Evolutionary conservation across 2,797 vertebrate species (phyloP), one percentile per base, ranked within the genome.

Genomic region (Antennarius maculatus): DNA sequence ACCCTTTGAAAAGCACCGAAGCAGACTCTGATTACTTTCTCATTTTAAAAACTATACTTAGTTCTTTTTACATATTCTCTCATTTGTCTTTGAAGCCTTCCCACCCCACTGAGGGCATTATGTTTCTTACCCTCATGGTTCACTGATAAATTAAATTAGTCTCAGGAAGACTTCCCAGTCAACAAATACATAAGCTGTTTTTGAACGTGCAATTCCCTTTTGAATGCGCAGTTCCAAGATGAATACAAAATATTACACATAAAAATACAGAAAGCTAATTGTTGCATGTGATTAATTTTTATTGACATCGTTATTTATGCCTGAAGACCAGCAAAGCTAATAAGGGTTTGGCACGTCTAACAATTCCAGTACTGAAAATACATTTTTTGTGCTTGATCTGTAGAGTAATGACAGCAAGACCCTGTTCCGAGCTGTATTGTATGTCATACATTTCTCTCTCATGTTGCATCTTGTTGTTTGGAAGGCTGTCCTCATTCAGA

Each of bases 111-210:
- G 55, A 74, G 74, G 65, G 70, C 77, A 77, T 87, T 74, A 72
- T 69, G 65, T 79, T 75, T 87, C 81, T 80, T 78, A 85, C 71
- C 85, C 85, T 84, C 76, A 81, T 58, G 74, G 69, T 86, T 85
- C 73, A 86, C 62, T 74, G 66, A 83, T 86, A 84, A 88, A 88
- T 74, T 67, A 81, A 76, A 79, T 39, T 39, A 34, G 47, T 86
- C 75, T 84, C 71, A 76, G 76, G 66, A 55, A 72, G 71, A 71
- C 71, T 17, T 43, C 54, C 57, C 79, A 73, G 64, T 71, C 59
- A 84, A 73, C 53, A 54, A 78, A 76, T 77, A 64, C 79, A 49
- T 60, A 75, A 76, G 62, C 66, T 56, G 42, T 51, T 88, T 83
- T 50, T 88, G 71, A 86, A 89, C 82, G 42, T 77, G 58, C 59